phyloP scores from a whole-genome alignment of 2,888 invertebrate species.

The Tipula vernalis region DNA sequence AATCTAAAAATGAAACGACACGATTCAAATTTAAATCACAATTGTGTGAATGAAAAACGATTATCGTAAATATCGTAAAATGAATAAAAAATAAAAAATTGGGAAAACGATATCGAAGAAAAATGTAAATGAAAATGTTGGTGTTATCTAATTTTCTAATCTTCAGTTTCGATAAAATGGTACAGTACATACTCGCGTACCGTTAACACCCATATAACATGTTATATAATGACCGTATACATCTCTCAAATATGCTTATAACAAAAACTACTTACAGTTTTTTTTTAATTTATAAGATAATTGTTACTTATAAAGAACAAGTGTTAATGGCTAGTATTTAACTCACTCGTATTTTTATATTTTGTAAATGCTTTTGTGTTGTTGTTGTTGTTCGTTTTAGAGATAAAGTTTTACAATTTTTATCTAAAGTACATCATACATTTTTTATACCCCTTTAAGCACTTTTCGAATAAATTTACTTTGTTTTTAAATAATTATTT shows the following conservation, averaged over 20 bases:
- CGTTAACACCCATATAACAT: neutral
- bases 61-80: neutral
- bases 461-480: neutral
- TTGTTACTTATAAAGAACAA: neutral
- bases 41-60: neutral
- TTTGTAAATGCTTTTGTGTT: neutral
- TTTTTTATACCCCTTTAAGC: neutral
- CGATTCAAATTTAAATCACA: neutral
- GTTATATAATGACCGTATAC: neutral
- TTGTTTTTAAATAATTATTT: neutral
- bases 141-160: neutral
- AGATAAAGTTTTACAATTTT: neutral
- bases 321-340: neutral
- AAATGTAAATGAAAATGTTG: neutral
- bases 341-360: neutral
- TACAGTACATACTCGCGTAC: neutral
- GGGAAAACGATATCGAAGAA: neutral
- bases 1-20: neutral
- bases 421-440: neutral
- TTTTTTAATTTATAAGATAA: neutral
- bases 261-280: neutral
- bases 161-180: neutral
- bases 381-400: neutral
- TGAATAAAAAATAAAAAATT: neutral
- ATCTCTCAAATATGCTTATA: neutral